Conservation (phyloP, 2,888 invertebrate genomes). For the Drosophila recens region DNA sequence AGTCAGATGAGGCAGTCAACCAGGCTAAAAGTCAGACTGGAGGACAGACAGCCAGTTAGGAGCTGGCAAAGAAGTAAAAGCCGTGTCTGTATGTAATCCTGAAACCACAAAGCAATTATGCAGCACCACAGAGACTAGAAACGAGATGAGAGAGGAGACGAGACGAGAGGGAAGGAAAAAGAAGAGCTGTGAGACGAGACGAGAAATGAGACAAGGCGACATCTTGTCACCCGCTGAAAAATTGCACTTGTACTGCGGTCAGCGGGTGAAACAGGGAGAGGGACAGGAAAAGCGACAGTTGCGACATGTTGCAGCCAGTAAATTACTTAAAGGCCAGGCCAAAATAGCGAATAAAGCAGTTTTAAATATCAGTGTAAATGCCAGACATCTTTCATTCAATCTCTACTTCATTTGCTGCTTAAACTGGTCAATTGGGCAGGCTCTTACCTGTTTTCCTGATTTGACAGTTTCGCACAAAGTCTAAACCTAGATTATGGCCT, state of each 20-base stretch:
- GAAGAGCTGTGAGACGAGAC: neutral
- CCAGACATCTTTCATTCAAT: neutral
- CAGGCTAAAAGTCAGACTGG: constrained; percentile 6
- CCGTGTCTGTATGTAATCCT: constrained; percentile 52
- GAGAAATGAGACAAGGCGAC: constrained; percentile 49
- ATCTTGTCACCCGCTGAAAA: constrained; percentile 78
- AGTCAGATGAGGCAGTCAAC: constrained; percentile 7
- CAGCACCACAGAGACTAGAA: constrained; percentile 48
- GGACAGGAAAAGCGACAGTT: neutral
- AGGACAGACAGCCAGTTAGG: constrained; percentile 8
- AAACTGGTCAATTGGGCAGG: constrained; percentile 6
- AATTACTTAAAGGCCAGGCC: constrained; percentile 72
- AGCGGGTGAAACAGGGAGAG: neutral
- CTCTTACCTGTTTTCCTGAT: constrained; percentile 36
- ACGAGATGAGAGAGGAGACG: constrained; percentile 12
- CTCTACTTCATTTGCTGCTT: no score
- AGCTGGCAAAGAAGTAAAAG: constrained; percentile 20
- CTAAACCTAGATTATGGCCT: constrained; percentile 11
- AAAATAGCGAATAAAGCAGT: constrained; percentile 37
- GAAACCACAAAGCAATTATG: constrained; percentile 79
- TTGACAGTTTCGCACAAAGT: constrained; percentile 9
- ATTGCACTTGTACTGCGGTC: constrained; percentile 49
- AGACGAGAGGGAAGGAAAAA: neutral
- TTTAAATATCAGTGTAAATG: constrained; percentile 42
- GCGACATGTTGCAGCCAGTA: constrained; percentile 56